Percentiles rank a stretch among this genome's conserved stretches.
Conservation (phyloP, 2,888 invertebrate species). For the Gibbula magus region DNA sequence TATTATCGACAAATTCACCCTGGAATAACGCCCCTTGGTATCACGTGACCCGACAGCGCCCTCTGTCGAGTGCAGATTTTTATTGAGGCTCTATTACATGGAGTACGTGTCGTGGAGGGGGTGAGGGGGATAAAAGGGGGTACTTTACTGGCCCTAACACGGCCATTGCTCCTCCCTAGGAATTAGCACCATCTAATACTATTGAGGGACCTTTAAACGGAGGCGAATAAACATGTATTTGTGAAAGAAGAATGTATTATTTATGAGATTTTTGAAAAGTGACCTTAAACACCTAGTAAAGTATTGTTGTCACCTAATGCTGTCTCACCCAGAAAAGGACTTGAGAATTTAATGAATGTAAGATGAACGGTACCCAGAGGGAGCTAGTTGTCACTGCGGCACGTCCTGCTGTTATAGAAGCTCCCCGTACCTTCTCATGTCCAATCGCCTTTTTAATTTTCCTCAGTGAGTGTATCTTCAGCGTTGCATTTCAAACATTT, state of each 20-base stretch:
- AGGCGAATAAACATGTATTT: constrained; percentile 11
- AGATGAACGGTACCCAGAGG: no score
- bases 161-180: not conserved
- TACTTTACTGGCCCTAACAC: not conserved
- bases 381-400: no score
- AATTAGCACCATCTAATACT: constrained; percentile 10
- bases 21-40: not conserved
- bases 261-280: constrained; percentile 2
- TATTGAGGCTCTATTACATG: not conserved
- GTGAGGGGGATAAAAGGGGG: not conserved
- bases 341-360: no score
- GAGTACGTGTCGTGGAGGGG: not conserved
- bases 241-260: constrained; percentile 1
- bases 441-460: no score
- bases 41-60: not conserved
- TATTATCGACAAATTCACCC: not conserved
- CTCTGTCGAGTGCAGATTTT: not conserved
- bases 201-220: constrained; percentile 5
- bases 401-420: no score
- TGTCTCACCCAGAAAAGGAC: no score
- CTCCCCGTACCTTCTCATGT: no score
- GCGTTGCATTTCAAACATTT: no score
- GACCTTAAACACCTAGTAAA: not conserved
- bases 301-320: not conserved
- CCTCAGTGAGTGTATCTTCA: no score